phyloP scores from a whole-genome alignment of 2,113 vertebrate genomes.

The Lepisosteus oculatus region DNA sequence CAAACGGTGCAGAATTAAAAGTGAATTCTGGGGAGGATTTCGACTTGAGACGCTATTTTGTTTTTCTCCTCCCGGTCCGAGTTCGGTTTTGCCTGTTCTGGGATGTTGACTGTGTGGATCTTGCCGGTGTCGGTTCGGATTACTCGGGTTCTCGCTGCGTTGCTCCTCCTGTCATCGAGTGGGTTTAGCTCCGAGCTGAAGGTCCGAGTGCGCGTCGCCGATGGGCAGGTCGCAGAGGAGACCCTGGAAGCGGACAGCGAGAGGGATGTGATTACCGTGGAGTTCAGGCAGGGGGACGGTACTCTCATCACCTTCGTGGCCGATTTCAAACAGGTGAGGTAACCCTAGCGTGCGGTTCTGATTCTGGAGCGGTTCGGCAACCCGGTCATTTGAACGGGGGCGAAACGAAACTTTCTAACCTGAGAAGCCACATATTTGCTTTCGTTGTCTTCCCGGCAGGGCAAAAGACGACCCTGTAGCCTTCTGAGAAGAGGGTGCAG shows the following conservation, averaged over 20 bases:
- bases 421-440: too few species aligned
- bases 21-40: too few species aligned
- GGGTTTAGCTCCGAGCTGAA: constrained; percentile 73
- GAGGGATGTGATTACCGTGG: constrained; percentile 78
- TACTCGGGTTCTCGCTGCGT: constrained; percentile 41
- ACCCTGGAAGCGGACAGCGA: constrained; percentile 87
- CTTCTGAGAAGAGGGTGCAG: too few species aligned
- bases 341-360: too few species aligned
- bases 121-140: constrained; percentile 41
- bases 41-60: background rate
- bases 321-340: constrained; percentile 88
- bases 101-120: constrained; percentile 57
- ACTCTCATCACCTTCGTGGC: constrained; percentile 84
- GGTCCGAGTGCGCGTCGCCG: constrained; percentile 82
- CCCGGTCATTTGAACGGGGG: too few species aligned
- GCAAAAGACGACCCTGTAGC: too few species aligned
- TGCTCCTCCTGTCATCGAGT: constrained; percentile 40
- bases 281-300: constrained; percentile 85
- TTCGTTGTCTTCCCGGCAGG: too few species aligned
- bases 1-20: too few species aligned
- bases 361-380: too few species aligned
- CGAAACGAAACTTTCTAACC: too few species aligned
- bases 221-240: constrained; percentile 87
- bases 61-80: background rate
- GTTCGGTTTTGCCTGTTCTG: constrained; percentile 39